Conservation (phyloP, 64 coral and sea anemone species). For the Montipora efflorescens region DNA sequence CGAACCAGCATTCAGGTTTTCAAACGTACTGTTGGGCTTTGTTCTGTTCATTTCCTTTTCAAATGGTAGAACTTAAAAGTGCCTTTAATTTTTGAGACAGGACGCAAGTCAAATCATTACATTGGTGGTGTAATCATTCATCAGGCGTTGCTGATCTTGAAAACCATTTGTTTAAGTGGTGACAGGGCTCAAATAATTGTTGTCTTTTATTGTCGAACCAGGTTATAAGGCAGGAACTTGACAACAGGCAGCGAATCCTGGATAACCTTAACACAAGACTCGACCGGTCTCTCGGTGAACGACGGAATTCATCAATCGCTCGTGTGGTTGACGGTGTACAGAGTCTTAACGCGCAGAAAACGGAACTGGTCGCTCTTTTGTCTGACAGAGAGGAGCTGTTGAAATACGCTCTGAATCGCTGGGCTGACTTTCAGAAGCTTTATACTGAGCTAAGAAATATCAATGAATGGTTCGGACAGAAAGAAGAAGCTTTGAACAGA, state of each 20-base stretch:
- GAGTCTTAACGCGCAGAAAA: conserved; percentile 32
- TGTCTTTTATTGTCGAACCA: neutral
- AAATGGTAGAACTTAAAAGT: no score
- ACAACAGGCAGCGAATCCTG: conserved; percentile 26
- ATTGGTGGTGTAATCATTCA: no score
- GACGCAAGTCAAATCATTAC: no score
- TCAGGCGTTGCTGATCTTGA: no score
- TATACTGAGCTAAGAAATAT: conserved; percentile 80
- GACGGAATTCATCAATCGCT: conserved; percentile 11
- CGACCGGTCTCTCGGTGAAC: conserved; percentile 41
- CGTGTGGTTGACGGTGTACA: conserved; percentile 51
- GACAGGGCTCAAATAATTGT: no score
- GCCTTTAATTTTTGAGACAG: no score
- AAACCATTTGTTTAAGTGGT: no score
- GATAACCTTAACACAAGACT: conserved; percentile 56
- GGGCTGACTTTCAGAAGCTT: conserved; percentile 84
- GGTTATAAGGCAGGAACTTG: conserved; percentile 70
- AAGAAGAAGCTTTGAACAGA: conserved; percentile 71
- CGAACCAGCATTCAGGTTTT: no score
- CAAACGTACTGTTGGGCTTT: no score
- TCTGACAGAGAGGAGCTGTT: conserved; percentile 77
- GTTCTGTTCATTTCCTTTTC: no score
- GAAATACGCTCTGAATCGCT: conserved; percentile 72
- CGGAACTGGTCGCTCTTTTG: conserved; percentile 51
- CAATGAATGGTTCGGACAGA: conserved; percentile 84